A percentile compares a stretch with the other conserved stretches of the same genome.
These are phyloP conservation scores for Eulemur albifrons DNA, from an alignment of 2,797 vertebrate species.

Conservation along the genomic window DNA sequence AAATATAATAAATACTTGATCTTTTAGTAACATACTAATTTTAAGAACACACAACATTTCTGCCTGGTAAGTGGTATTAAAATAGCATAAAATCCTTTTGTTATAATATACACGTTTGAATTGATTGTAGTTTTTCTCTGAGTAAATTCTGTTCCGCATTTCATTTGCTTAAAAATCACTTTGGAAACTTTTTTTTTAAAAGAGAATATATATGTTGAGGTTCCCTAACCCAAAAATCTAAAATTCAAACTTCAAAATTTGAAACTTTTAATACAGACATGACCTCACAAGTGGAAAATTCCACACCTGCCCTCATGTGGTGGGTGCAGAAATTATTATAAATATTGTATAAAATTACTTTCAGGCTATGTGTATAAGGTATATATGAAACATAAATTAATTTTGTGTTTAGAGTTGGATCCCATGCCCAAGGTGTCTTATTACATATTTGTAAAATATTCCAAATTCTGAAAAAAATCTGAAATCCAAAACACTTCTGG, in stretches of 20 bases:
- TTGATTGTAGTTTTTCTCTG: background rate
- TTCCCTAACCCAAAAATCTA: background rate
- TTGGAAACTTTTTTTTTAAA: background rate
- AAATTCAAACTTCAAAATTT: background rate
- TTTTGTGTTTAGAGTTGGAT: background rate
- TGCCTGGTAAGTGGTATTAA: background rate
- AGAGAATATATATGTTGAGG: background rate
- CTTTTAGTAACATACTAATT: background rate
- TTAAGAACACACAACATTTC: background rate
- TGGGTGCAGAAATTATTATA: background rate
- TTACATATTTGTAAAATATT: background rate
- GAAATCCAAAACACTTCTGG: background rate
- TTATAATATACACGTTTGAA: background rate
- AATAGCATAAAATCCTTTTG: background rate
- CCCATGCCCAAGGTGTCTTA: background rate
- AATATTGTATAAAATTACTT: background rate
- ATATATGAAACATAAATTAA: background rate
- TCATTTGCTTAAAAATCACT: slow-evolving; percentile 35
- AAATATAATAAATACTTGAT: background rate
- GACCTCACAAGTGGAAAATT: background rate
- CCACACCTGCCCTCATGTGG: background rate
- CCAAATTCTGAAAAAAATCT: background rate
- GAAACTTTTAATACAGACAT: background rate
- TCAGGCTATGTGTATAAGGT: background rate
- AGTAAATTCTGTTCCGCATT: background rate